A percentile compares a stretch with the other conserved stretches of the same genome.
Conservation (phyloP, 2,797 vertebrate genomes). For the Leontocebus nigricollis region DNA sequence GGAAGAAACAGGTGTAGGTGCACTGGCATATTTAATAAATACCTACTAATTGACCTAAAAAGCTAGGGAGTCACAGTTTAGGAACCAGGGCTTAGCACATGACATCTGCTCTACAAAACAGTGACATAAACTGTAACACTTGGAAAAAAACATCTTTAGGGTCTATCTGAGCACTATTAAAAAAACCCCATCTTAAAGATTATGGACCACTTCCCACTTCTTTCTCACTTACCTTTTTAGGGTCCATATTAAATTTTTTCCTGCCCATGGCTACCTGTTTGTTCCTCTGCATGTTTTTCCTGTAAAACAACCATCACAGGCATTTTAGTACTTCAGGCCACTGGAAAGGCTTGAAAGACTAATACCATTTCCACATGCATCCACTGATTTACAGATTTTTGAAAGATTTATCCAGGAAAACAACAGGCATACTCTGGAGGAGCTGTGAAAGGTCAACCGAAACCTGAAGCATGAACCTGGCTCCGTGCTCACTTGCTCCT, state of each 20-base stretch:
- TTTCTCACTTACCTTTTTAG: conserved; percentile 91
- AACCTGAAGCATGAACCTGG: too few species aligned
- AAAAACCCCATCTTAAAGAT: not conserved
- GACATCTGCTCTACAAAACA: not conserved
- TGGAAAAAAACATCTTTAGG: not conserved
- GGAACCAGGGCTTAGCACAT: not conserved
- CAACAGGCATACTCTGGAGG: fast-evolving
- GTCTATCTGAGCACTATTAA: too few species aligned
- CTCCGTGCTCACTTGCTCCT: not conserved
- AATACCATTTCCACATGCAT: fast-evolving
- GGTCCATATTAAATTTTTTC: conserved; percentile 99
- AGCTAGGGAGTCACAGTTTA: not conserved
- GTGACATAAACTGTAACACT: too few species aligned
- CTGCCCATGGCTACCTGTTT: conserved; percentile 98
- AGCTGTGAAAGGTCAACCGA: fast-evolving
- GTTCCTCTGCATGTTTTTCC: conserved; percentile 99
- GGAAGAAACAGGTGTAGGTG: not conserved
- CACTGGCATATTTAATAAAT: too few species aligned
- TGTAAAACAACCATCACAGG: conserved; percentile 74
- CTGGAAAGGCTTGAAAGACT: fast-evolving
- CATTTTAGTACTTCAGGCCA: not conserved
- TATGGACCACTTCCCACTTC: not conserved
- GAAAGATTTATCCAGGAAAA: too few species aligned
- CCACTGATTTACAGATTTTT: fast-evolving
- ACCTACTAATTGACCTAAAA: fast-evolving